Conservation (phyloP, 2,888 invertebrate genomes). For the Drosophila robusta region DNA sequence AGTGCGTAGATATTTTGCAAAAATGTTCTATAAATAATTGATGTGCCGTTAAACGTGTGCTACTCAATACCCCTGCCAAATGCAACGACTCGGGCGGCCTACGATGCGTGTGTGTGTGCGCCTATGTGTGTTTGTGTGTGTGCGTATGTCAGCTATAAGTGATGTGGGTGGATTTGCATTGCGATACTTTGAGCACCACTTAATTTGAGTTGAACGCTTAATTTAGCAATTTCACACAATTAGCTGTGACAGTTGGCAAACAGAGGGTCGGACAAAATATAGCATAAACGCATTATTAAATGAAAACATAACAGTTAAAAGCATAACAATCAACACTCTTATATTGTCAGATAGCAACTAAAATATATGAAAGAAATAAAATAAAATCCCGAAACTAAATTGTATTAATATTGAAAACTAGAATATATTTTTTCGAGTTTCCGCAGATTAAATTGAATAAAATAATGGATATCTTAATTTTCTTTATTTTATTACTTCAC, state of each 20-base stretch:
- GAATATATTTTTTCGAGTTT: no score
- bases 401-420: no score
- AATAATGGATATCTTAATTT: no score
- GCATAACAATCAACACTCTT: no score
- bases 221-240: slow-evolving; percentile 69
- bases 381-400: no score
- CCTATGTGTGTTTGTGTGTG: slow-evolving; percentile 4
- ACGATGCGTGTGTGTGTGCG: background rate
- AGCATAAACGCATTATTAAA: background rate
- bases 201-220: slow-evolving; percentile 66
- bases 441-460: no score
- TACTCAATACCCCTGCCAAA: slow-evolving; percentile 9
- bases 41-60: slow-evolving; percentile 61
- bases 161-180: slow-evolving; percentile 23
- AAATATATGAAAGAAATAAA: no score
- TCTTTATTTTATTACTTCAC: no score
- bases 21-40: slow-evolving; percentile 80
- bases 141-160: slow-evolving; percentile 4
- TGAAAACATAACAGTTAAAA: no score
- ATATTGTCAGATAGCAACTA: no score
- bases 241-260: slow-evolving; percentile 54
- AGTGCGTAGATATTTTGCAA: slow-evolving; percentile 82
- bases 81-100: background rate
- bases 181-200: slow-evolving; percentile 51
- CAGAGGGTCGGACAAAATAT: slow-evolving; percentile 7